Conservation (phyloP, 2,888 invertebrate genomes). For the Agelastica alni region DNA sequence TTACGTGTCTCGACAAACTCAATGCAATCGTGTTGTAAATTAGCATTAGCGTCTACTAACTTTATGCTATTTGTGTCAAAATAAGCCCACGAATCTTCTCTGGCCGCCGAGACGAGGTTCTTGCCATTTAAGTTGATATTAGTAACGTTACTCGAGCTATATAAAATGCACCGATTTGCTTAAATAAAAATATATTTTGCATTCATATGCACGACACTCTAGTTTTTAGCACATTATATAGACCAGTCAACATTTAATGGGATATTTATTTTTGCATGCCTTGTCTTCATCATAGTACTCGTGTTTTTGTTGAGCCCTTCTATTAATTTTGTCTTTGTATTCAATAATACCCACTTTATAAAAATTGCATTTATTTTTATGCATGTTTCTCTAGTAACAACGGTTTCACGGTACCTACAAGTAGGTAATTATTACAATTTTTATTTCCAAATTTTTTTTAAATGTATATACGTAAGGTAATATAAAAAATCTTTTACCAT, state of each 20-base stretch:
- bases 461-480: too few species aligned
- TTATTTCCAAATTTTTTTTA: too few species aligned
- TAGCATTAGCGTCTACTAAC: slow-evolving; percentile 57
- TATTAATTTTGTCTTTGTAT: too few species aligned
- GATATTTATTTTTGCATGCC: too few species aligned
- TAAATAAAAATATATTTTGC: slow-evolving; percentile 26
- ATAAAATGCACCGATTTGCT: slow-evolving; percentile 10
- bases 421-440: too few species aligned
- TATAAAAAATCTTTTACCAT: too few species aligned
- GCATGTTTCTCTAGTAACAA: too few species aligned
- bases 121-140: slow-evolving; percentile 33
- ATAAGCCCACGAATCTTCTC: slow-evolving; percentile 51
- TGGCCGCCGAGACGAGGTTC: slow-evolving; percentile 26
- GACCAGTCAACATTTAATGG: neutral
- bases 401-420: too few species aligned
- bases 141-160: slow-evolving; percentile 5
- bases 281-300: too few species aligned
- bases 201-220: slow-evolving; percentile 7
- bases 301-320: too few species aligned
- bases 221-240: neutral
- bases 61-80: slow-evolving; percentile 56
- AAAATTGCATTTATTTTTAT: too few species aligned
- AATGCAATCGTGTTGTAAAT: slow-evolving; percentile 57
- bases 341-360: too few species aligned
- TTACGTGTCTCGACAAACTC: slow-evolving; percentile 46